Evolutionary conservation across 2,113 vertebrate species (phyloP), one percentile per base, ranked within the genome.

Genomic region (Alligator mississippiensis): DNA sequence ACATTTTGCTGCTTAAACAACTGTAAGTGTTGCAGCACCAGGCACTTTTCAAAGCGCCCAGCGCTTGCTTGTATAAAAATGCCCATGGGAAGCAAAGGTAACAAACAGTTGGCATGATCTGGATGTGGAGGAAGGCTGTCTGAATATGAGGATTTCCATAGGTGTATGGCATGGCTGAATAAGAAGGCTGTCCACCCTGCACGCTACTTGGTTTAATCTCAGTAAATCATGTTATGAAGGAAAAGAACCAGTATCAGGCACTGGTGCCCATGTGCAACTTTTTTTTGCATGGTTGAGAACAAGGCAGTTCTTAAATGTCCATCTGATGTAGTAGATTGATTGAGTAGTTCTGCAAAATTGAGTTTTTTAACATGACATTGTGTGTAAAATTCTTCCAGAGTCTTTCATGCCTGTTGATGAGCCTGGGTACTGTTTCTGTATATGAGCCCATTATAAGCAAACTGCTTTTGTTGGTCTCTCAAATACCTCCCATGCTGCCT

Each of bases 391-490:
- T 1, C 18, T 34, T 6, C 34, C 66, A 34, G 11, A 11, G 18
- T 34, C 17, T 34, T 70, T 17, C 30, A 19, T 74, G 47, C 12
- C 0, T 5, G 4, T 18, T 87, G 86, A 82, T 78, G 83, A 79
- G 87, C 1, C 63, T 4, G 87, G 90, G 70, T 12, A 19, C 28
- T 89, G 15, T 47, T 88, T 82, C 70, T 89, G 85, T 77, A 82
- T 60, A 3, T 82, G 88, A 89, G 9, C 85, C 74, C 91, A 11
- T 22, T 3, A 0, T 27, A 68, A 78, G 47, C 80, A 92, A 79
- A 77, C 70, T 94, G 84, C 38, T 66, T 94, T 87, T 72, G 72
- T 93, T 87, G 80, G 72, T 64, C 92, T 93, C 77, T 91, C 66
- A 84, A 80, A 90, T 77, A 83, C 80, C 82, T 24, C 88, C 47